phyloP scores from a whole-genome alignment of 2,113 vertebrate species.

The Corydoras sp. region DNA sequence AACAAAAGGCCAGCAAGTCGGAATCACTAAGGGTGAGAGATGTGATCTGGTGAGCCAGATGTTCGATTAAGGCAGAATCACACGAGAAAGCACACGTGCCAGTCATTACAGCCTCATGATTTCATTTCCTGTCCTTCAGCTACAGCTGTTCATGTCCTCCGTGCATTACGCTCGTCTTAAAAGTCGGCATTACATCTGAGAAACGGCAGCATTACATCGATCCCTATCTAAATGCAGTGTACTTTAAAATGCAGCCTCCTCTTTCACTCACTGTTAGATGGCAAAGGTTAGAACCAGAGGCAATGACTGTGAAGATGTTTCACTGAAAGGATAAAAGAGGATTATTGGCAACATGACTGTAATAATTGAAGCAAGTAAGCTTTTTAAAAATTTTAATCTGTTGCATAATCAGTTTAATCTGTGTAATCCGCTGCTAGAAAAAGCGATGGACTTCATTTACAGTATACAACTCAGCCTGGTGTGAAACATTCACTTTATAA shows the following conservation, averaged over 20 bases:
- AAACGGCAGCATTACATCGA: background rate
- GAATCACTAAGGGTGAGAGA: background rate
- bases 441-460: background rate
- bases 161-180: background rate
- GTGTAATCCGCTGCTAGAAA: background rate
- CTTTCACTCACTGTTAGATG: background rate
- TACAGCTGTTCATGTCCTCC: background rate
- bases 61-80: background rate
- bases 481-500: background rate
- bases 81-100: background rate
- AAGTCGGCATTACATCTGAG: background rate
- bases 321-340: slow-evolving; percentile 4
- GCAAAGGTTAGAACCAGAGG: background rate
- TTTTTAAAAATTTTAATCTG: slow-evolving; percentile 12
- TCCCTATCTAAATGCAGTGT: background rate
- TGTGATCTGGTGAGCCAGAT: background rate
- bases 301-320: slow-evolving; percentile 6
- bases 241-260: background rate
- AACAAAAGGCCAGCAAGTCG: background rate
- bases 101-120: background rate
- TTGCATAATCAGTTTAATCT: slow-evolving; percentile 20
- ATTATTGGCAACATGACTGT: slow-evolving; percentile 14
- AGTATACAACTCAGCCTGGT: background rate
- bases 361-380: slow-evolving; percentile 19
- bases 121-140: slow-evolving; percentile 1